Base-by-base conservation (phyloP, 2,888 invertebrate genomes). In the Drosophila nr. medialis region DNA sequence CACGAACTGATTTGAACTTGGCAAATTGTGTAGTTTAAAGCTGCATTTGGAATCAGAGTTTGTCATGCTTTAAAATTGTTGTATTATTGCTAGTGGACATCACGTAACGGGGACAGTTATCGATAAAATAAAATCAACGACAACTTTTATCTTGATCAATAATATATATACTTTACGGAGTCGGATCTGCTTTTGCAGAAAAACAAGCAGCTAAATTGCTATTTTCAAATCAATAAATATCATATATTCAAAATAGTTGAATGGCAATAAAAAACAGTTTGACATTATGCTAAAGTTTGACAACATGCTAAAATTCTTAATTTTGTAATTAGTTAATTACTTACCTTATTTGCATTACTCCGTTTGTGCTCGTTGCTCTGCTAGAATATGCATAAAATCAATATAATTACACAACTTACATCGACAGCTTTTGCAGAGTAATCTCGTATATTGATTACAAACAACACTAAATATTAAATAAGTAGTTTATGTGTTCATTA, bases 401-500 rank as follows among this genome's bases (percentile, higher is more conserved):
- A 15, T 45, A 45, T 4, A 24, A 24, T 24, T 15, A 15, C 49
- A 15, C 34, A 48, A 27, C 18, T n/a, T 4, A 1, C 10, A 13
- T 36, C 36, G 5, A 24, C 38, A 0, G 11, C 36, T 53, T 34
- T 48, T 32, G 45, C 10, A 40, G 50, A 55, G 8, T 15, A n/a
- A n/a, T 4, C 21, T 53, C 51, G 56, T 58, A 63, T 56, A 49
- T 36, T 55, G 21, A 38, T 38, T 38, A 4, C 36, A 24, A 45
- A 55, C 27, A 64, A 50, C 59, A 50, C 11, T 40, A 34, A 42
- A 36, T 51, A 60, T 68, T 72, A 76, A 76, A 49, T 21, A 21
- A 11, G 4, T 29, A 50, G 30, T 76, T 76, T 76, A 75, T 74
- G 53, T 54, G 49, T 32, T 27, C 30, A 34, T 59, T 49, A 38